These are phyloP conservation scores for Brachypodius melanocephalos DNA, from an alignment of 2,113 vertebrate species.

Conservation along the genomic window DNA sequence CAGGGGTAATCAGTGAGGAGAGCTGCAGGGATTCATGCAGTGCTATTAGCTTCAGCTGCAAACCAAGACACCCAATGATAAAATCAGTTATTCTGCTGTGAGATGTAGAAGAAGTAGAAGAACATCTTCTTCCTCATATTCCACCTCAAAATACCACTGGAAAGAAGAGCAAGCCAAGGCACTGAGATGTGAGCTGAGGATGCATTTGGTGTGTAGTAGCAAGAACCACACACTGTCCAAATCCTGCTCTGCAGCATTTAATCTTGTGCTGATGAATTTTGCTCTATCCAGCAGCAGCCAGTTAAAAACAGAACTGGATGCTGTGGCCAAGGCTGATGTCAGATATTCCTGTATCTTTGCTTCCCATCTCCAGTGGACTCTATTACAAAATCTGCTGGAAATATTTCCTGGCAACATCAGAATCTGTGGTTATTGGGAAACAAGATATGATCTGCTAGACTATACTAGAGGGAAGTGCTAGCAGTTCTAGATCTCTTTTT, in stretches of 20 bases:
- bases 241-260: background rate
- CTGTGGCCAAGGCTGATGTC: conserved; percentile 9
- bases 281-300: background rate
- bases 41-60: background rate
- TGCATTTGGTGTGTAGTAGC: background rate
- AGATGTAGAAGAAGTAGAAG: background rate
- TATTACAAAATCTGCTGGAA: conserved; percentile 24
- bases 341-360: conserved; percentile 35
- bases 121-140: background rate
- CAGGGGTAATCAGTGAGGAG: background rate
- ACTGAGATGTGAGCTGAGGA: background rate
- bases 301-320: background rate
- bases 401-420: conserved; percentile 17
- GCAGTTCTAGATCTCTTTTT: background rate
- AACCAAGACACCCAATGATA: background rate
- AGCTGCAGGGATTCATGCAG: background rate
- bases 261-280: background rate
- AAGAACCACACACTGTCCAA: background rate
- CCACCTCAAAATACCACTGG: background rate
- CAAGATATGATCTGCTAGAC: background rate
- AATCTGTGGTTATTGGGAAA: background rate
- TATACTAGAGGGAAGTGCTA: background rate
- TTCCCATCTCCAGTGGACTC: background rate
- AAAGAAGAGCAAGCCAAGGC: background rate
- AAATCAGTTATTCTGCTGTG: background rate